A percentile compares a stretch with the other conserved stretches of the same genome.
Conservation (phyloP, 2,113 vertebrate species). For the Arvicanthis niloticus region DNA sequence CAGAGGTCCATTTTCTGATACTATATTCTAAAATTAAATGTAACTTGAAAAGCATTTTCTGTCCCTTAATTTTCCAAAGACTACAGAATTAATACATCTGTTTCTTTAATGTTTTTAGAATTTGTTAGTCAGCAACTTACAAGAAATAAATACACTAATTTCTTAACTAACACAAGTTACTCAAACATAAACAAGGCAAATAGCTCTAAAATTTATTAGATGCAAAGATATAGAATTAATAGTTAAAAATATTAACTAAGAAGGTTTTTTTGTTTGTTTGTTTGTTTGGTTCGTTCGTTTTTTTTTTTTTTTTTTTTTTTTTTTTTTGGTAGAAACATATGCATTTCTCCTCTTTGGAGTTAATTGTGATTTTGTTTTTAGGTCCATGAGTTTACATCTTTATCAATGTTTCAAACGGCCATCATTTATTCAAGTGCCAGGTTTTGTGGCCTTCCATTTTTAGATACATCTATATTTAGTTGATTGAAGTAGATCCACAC, state of each 20-base stretch:
- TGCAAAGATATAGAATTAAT: not conserved
- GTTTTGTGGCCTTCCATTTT: not conserved
- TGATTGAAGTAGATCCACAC: not conserved
- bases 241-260: constrained; percentile 35
- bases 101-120: constrained; percentile 3
- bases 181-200: not conserved
- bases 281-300: no score
- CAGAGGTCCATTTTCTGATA: not conserved
- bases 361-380: not conserved
- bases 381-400: not conserved
- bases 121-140: not conserved
- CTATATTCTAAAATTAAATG: not conserved
- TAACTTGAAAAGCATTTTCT: not conserved
- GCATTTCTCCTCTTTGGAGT: constrained; percentile 12
- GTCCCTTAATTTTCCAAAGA: constrained; percentile 16
- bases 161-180: not conserved
- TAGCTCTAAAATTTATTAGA: not conserved
- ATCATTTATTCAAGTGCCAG: not conserved
- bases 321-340: not conserved
- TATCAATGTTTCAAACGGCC: not conserved
- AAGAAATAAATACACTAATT: not conserved
- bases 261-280: not conserved
- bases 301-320: no score
- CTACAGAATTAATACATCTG: not conserved
- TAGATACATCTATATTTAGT: not conserved